Evolutionary conservation across 2,797 vertebrate species (phyloP), one percentile per base, ranked within the genome.

Genomic region (Takifugu rubripes): DNA sequence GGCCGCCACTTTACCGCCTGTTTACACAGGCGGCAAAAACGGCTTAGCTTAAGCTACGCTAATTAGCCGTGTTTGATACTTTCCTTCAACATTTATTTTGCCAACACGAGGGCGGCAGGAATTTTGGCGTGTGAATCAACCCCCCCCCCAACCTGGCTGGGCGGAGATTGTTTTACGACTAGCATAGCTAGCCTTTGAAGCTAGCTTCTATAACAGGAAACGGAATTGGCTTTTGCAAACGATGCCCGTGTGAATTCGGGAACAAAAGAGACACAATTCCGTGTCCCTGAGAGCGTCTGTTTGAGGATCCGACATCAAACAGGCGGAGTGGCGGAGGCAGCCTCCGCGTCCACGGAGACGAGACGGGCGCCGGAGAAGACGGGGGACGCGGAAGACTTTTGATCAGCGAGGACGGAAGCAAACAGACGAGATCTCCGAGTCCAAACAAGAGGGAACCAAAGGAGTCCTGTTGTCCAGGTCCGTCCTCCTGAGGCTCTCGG

Each of bases 241-340:
- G 61, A 63, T 47, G 55, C 58, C 62, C 55, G 61, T 66, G 70
- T 79, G 56, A 62, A 58, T 81, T 74, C 63, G 59, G 61, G 62
- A 77, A 64, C 52, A 56, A 61, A 68, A 56, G 52, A 78, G 74
- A 77, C 60, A 64, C 31, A 29, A 29, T 29, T 29, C 8, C 5
- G 27, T 29, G 5, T 5, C 27, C 5, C 2, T 6, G 27, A 29
- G 68, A 66, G 77, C 79, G 73, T 84, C 81, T 83, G 73, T 84
- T 80, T 83, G 74, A 81, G 78, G 74, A 86, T 64, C 70, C 81
- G 70, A 86, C 84, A 87, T 91, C 81, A 89, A 87, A 91, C 56
- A 70, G 68, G 62, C 62, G 21, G 14, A 14, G 25, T 81, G 84
- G 84, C 83, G 82, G 78, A 47, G 21, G 57, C 74, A 78, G 26